Evolutionary conservation across 2,797 vertebrate species (phyloP).

Genomic region (Caiman crocodilus): DNA sequence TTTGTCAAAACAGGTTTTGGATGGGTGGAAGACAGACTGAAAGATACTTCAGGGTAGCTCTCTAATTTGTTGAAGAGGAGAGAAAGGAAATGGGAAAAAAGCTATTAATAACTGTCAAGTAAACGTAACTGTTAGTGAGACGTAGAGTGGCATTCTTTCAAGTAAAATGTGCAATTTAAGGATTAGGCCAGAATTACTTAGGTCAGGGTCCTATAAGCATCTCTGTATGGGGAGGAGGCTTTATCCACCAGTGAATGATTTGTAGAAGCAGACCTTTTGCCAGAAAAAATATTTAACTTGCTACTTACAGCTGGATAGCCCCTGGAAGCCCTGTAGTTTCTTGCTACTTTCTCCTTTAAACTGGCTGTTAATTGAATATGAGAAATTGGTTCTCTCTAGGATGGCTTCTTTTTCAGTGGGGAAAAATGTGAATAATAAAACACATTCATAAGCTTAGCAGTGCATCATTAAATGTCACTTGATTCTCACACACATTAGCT

Average conservation of each 20-base stretch:
- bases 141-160: neutral
- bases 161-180: neutral
- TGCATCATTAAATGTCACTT: conserved; percentile 10
- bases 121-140: neutral
- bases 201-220: conserved; percentile 19
- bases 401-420: conserved; percentile 17
- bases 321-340: neutral
- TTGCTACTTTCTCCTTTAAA: conserved; percentile 43
- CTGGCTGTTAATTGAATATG: conserved; percentile 27
- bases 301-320: conserved; percentile 38
- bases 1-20: no score
- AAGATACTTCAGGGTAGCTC: no score
- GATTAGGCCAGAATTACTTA: conserved; percentile 12
- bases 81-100: neutral
- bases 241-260: conserved; percentile 71
- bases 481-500: conserved; percentile 19
- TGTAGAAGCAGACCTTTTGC: conserved; percentile 69
- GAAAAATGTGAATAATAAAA: conserved; percentile 60
- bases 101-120: neutral
- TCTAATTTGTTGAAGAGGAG: neutral
- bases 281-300: conserved; percentile 53
- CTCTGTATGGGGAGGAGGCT: conserved; percentile 25
- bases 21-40: no score
- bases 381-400: neutral
- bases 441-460: neutral